Conservation (phyloP, 2,797 vertebrate species). For the Erethizon dorsatum region DNA sequence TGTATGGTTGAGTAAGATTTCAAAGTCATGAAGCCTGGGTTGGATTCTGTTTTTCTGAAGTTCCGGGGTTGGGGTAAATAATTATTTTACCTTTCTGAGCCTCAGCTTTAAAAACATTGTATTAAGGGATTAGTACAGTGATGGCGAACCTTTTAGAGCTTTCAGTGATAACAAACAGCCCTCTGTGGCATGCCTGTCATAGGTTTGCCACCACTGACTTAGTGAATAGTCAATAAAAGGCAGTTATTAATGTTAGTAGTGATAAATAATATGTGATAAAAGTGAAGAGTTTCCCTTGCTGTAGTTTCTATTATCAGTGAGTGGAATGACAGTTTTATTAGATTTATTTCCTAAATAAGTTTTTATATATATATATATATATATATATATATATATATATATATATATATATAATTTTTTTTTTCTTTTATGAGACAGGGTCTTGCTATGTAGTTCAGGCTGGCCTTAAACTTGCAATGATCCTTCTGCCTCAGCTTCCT, state of each 20-base stretch:
- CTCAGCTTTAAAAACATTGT: neutral
- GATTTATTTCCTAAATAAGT: constrained; percentile 36
- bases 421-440: neutral
- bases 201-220: neutral
- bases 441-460: neutral
- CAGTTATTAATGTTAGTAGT: constrained; percentile 36
- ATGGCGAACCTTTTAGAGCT: neutral
- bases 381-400: too few species aligned
- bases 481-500: neutral
- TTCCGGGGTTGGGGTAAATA: neutral
- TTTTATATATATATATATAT: too few species aligned
- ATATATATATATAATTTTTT: neutral
- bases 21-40: constrained; percentile 13
- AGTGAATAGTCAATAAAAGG: constrained; percentile 13
- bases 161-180: neutral
- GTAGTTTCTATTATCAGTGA: neutral
- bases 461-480: too few species aligned
- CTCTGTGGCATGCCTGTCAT: neutral
- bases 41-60: constrained; percentile 21
- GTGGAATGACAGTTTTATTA: constrained; percentile 22
- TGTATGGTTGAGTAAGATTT: constrained; percentile 55
- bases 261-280: constrained; percentile 16
- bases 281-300: neutral
- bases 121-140: constrained; percentile 3
- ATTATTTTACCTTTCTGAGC: constrained; percentile 36